A percentile compares a stretch with the other conserved stretches of the same genome.
Conservation (phyloP, 1,140 invertebrate species). For the Periplaneta americana region DNA sequence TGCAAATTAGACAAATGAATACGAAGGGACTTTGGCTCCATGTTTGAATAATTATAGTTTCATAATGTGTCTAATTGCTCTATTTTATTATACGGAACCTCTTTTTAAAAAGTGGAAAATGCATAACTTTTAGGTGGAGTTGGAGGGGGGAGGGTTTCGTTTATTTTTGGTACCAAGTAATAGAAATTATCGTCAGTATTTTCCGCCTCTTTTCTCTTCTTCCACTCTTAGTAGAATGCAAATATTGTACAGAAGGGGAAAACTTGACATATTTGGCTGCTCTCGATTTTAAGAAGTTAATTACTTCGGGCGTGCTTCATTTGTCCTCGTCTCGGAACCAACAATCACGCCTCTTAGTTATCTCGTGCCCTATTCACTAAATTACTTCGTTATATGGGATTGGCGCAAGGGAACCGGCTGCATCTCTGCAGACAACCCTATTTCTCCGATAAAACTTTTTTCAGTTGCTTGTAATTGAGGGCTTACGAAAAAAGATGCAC, state of each 20-base stretch:
- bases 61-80: constrained; percentile 32
- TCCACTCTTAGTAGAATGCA: neutral
- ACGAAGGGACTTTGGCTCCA: constrained; percentile 31
- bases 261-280: neutral
- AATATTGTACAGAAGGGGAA: neutral
- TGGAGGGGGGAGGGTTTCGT: neutral
- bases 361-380: too few relatives aligned
- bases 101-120: neutral
- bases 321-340: too few relatives aligned
- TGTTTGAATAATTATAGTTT: constrained; percentile 34
- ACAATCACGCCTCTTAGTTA: too few relatives aligned
- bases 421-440: too few relatives aligned
- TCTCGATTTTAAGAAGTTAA: neutral
- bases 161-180: neutral
- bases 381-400: too few relatives aligned
- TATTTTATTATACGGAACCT: constrained; percentile 22
- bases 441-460: too few relatives aligned
- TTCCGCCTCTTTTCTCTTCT: neutral
- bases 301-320: neutral
- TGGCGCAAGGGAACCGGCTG: too few relatives aligned
- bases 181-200: too few relatives aligned
- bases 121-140: neutral
- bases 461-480: too few relatives aligned
- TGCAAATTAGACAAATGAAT: constrained; percentile 35
- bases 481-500: too few relatives aligned